These are phyloP conservation scores for Pseudococcus viburni DNA, from an alignment of 2,888 invertebrate genomes.

Conservation along the genomic window DNA sequence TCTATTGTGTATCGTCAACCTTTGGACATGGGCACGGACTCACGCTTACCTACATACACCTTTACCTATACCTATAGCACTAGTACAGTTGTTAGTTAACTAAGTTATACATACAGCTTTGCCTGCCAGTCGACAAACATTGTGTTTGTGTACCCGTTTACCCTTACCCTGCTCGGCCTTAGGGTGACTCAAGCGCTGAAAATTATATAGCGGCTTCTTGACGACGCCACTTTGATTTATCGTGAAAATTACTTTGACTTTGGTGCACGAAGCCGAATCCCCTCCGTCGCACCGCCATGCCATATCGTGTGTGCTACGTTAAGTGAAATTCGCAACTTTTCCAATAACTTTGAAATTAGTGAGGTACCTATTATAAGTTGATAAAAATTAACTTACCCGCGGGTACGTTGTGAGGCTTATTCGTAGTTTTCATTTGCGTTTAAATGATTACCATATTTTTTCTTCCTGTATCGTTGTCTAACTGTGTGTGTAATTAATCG, in stretches of 20 bases:
- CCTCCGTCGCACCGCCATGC: neutral
- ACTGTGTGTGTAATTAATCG: too few species aligned
- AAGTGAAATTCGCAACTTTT: neutral
- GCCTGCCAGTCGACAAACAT: neutral
- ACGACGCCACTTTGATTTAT: slow-evolving; percentile 1
- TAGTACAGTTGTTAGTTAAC: too few species aligned
- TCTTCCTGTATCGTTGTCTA: too few species aligned
- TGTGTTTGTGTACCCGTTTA: neutral
- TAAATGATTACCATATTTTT: too few species aligned
- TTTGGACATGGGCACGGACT: neutral
- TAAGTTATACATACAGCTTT: neutral
- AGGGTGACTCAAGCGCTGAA: neutral
- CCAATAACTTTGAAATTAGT: too few species aligned
- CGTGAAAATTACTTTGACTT: neutral
- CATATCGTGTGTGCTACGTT: neutral
- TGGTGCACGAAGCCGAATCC: neutral
- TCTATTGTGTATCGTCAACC: slow-evolving; percentile 17
- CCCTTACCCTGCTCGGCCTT: neutral
- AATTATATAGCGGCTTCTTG: slow-evolving; percentile 30
- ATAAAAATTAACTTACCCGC: too few species aligned
- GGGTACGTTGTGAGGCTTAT: too few species aligned
- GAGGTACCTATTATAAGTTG: too few species aligned
- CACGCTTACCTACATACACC: neutral
- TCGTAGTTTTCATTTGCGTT: too few species aligned
- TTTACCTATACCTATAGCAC: too few species aligned